These are phyloP conservation scores for Monomorium pharaonis DNA, from an alignment of 1,140 invertebrate genomes.

Conservation along the genomic window DNA sequence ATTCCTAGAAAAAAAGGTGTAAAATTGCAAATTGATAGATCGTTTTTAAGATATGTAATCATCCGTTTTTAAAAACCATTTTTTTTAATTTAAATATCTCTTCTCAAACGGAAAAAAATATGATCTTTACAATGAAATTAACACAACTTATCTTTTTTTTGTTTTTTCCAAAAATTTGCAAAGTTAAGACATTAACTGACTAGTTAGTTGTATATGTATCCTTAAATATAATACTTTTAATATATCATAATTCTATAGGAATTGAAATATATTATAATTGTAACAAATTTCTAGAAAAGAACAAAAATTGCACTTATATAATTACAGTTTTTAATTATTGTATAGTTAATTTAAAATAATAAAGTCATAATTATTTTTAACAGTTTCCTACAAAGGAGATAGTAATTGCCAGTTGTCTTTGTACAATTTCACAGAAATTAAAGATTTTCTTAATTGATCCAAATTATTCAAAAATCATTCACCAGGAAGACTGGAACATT, in stretches of 20 bases:
- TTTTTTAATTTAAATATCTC: no score
- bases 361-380: background rate
- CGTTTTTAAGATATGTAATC: no score
- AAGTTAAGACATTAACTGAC: no score
- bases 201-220: no score
- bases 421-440: background rate
- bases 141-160: no score
- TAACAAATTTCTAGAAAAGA: background rate
- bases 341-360: background rate
- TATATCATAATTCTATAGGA: background rate
- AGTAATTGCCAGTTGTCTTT: background rate
- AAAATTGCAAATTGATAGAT: no score
- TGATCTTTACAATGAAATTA: no score
- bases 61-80: no score
- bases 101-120: no score
- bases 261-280: background rate
- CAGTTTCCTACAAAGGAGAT: background rate
- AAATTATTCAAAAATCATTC: background rate
- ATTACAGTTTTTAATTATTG: background rate
- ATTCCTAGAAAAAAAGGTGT: no score
- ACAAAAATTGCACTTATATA: background rate
- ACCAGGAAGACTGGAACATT: background rate
- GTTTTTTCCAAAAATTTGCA: no score
- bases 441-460: background rate
- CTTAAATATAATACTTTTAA: background rate